Evolutionary conservation across 2,888 invertebrate genomes (phyloP).

Genomic region (Dione vanillae): DNA sequence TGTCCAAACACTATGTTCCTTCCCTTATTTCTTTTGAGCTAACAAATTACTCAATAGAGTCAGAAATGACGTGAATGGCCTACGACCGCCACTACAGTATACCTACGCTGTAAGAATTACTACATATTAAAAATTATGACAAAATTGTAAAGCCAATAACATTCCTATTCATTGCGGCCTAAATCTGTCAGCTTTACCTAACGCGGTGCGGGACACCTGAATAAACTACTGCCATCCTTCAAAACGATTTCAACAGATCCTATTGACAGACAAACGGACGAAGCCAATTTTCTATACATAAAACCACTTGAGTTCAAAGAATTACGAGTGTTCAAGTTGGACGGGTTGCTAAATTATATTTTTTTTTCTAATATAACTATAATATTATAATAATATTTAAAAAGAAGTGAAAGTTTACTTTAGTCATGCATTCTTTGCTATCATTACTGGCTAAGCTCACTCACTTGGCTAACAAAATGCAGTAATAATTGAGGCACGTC

Average conservation of each 20-base stretch:
- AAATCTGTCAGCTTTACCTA: conserved; percentile 40
- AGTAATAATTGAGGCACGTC: too few species aligned
- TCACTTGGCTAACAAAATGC: not conserved
- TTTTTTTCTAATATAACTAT: not conserved
- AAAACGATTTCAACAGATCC: conserved; percentile 81
- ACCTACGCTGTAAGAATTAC: not conserved
- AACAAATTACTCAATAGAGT: not conserved
- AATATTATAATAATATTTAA: conserved; percentile 6
- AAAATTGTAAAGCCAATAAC: conserved; percentile 25
- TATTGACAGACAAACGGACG: conserved; percentile 78
- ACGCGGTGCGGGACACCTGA: conserved; percentile 63
- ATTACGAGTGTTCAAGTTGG: conserved; percentile 21
- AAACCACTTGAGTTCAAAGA: conserved; percentile 39
- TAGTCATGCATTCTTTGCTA: not conserved
- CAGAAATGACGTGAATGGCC: not conserved
- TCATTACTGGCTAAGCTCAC: not conserved
- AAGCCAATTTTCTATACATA: conserved; percentile 71
- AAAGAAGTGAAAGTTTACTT: conserved; percentile 9
- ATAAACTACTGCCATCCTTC: conserved; percentile 70
- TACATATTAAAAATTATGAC: conserved; percentile 12
- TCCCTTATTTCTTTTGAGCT: too few species aligned
- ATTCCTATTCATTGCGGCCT: conserved; percentile 20
- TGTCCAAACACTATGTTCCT: too few species aligned
- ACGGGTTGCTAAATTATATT: conserved; percentile 15
- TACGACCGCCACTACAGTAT: not conserved